Evolutionary conservation across 2,888 invertebrate species (phyloP).

Genomic region (Scaptomyza flava): DNA sequence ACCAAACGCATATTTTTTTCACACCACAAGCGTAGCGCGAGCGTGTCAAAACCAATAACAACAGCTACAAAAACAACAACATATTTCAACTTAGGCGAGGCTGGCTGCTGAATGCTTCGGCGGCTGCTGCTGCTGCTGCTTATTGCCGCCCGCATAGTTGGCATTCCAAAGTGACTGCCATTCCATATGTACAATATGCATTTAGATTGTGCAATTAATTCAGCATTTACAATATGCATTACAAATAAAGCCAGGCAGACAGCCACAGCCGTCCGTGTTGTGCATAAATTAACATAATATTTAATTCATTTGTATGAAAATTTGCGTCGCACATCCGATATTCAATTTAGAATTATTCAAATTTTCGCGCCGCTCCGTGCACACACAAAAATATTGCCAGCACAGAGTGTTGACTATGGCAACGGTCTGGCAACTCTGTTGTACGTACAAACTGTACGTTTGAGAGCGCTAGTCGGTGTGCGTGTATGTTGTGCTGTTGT

Average conservation of each 20-base stretch:
- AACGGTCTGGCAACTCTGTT: slow-evolving; percentile 54
- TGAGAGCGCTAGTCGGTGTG: slow-evolving; percentile 35
- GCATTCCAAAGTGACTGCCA: slow-evolving; percentile 70
- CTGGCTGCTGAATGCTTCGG: slow-evolving; percentile 31
- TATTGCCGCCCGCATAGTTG: slow-evolving; percentile 70
- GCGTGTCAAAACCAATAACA: slow-evolving; percentile 72
- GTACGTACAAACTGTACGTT: slow-evolving; percentile 57
- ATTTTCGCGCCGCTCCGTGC: slow-evolving; percentile 54
- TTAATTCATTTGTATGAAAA: slow-evolving; percentile 48
- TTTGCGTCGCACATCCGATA: slow-evolving; percentile 45
- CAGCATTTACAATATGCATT: slow-evolving; percentile 67
- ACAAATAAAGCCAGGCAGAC: slow-evolving; percentile 39
- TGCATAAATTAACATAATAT: slow-evolving; percentile 58
- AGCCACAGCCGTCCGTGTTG: slow-evolving; percentile 1
- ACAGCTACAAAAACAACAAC: slow-evolving; percentile 28
- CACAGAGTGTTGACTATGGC: slow-evolving; percentile 36
- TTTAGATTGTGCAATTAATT: slow-evolving; percentile 76
- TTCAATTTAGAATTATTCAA: slow-evolving; percentile 54
- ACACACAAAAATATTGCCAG: slow-evolving; percentile 52
- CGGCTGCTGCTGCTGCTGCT: slow-evolving; percentile 8
- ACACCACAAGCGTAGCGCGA: slow-evolving; percentile 55
- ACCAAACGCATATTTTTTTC: slow-evolving; percentile 76
- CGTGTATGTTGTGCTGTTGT: slow-evolving; percentile 20
- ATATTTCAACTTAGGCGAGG: slow-evolving; percentile 45
- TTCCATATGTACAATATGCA: slow-evolving; percentile 36